Conservation (phyloP, 2,113 vertebrate genomes). For the Elgaria multicarinata region DNA sequence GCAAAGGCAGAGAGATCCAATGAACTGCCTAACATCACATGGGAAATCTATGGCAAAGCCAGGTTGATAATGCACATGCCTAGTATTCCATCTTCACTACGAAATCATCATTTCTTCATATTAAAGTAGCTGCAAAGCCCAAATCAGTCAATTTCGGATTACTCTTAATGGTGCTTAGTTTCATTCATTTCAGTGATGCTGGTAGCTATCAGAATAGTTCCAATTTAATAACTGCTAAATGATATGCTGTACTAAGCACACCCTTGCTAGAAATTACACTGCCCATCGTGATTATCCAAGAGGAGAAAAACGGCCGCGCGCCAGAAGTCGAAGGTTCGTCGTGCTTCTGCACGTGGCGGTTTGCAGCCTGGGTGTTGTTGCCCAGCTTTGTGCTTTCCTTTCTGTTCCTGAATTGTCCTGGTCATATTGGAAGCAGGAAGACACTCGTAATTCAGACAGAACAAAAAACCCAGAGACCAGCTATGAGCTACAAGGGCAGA, state of each 20-base stretch:
- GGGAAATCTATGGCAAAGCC: neutral
- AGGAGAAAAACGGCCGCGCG: too few relatives aligned
- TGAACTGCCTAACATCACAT: neutral
- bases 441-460: neutral
- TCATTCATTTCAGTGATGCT: constrained; percentile 12
- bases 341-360: too few relatives aligned
- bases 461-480: neutral
- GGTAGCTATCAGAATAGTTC: neutral
- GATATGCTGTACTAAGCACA: constrained; percentile 58
- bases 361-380: too few relatives aligned
- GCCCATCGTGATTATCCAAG: constrained; percentile 38
- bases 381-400: neutral
- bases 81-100: neutral
- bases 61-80: neutral
- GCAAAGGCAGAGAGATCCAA: neutral
- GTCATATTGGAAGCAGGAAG: neutral
- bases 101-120: neutral
- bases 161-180: neutral
- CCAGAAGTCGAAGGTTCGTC: too few relatives aligned
- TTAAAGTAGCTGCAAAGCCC: neutral
- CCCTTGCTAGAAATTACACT: constrained; percentile 51
- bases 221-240: constrained; percentile 56
- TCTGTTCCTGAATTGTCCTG: neutral
- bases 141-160: neutral
- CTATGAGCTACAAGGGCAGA: neutral